Evolutionary conservation across 2,797 vertebrate species (phyloP).

Genomic region (Picus viridis): DNA sequence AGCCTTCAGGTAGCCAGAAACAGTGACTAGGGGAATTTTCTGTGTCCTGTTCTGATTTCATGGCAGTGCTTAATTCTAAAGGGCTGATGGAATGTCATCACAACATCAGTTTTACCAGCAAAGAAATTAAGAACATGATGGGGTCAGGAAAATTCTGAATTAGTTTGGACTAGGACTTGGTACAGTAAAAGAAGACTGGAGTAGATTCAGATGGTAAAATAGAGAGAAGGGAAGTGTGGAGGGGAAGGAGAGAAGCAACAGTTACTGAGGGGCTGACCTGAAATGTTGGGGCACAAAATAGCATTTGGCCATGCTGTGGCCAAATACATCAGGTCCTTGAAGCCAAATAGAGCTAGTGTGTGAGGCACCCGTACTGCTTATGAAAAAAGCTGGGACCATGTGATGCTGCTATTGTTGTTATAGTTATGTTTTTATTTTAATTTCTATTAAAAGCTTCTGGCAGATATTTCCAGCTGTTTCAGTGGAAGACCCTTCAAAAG

Average conservation of each 20-base stretch:
- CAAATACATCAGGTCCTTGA: fast-evolving
- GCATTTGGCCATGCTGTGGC: background rate
- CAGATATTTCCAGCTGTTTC: background rate
- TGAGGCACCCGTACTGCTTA: background rate
- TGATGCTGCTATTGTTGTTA: background rate
- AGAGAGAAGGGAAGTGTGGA: background rate
- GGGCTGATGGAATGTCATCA: background rate
- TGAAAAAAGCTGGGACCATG: background rate
- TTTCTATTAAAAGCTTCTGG: background rate
- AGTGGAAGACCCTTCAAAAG: background rate
- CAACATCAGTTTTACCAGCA: background rate
- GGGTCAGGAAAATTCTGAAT: background rate
- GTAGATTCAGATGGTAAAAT: background rate
- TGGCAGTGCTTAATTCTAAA: background rate
- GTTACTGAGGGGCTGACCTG: background rate
- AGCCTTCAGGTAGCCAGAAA: background rate
- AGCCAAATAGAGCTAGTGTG: background rate
- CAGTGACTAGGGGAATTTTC: background rate
- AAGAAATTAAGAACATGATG: background rate
- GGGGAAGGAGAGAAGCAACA: background rate
- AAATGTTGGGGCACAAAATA: background rate
- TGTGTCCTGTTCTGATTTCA: background rate
- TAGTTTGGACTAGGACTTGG: background rate
- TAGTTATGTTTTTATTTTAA: background rate
- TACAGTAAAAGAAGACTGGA: background rate